These are phyloP conservation scores for Regulus satrapa DNA, from an alignment of 2,113 vertebrate genomes.

Conservation along the genomic window DNA sequence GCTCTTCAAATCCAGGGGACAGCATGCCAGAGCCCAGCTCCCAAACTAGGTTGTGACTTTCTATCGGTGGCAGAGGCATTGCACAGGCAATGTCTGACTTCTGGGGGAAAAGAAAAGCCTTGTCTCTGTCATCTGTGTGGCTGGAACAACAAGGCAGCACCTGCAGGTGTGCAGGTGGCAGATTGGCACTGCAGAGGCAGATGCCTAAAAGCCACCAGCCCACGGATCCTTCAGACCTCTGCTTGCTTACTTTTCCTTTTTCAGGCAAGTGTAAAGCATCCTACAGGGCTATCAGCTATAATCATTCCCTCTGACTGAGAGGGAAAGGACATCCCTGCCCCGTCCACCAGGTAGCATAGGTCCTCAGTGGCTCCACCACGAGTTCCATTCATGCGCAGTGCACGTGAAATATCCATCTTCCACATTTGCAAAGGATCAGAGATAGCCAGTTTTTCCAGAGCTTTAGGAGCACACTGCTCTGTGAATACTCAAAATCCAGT, in stretches of 20 bases:
- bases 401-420: not conserved
- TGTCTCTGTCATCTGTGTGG: not conserved
- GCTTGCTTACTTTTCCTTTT: not conserved
- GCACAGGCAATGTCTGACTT: not conserved
- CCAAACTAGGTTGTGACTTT: not conserved
- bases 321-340: not conserved
- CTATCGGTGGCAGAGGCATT: not conserved
- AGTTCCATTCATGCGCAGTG: fast-evolving
- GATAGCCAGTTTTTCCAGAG: not conserved
- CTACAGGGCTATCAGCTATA: too few species aligned
- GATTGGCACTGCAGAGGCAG: not conserved
- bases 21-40: not conserved
- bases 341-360: not conserved
- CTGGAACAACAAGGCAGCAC: not conserved
- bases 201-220: not conserved
- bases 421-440: not conserved
- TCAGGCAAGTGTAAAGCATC: not conserved
- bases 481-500: not conserved
- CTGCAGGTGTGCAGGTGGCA: not conserved
- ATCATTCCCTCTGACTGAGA: not conserved
- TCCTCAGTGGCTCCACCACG: not conserved
- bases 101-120: not conserved
- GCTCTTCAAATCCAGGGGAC: too few species aligned
- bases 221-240: not conserved
- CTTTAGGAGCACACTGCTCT: not conserved